Conservation (phyloP, 2,797 vertebrate species). For the Melopsittacus undulatus region DNA sequence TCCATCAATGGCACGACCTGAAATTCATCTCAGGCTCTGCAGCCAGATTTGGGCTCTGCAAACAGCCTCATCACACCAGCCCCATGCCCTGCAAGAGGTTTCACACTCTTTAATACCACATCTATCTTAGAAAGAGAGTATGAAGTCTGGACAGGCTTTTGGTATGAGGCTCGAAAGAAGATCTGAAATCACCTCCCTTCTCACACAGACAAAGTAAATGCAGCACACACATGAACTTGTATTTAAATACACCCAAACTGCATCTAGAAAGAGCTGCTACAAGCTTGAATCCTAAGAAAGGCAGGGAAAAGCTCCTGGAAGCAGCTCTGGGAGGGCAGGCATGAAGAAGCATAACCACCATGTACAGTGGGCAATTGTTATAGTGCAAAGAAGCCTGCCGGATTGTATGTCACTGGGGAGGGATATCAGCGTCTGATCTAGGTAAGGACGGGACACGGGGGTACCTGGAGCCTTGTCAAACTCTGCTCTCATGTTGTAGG, state of each 20-base stretch:
- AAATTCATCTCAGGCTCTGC: not conserved
- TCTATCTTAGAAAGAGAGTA: not conserved
- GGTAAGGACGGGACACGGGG: slow-evolving; percentile 62
- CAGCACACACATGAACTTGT: not conserved
- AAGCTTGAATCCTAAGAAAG: not conserved
- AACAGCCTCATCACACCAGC: accelerated
- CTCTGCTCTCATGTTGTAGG: slow-evolving; percentile 75
- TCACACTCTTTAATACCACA: not conserved
- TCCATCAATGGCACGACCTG: not conserved
- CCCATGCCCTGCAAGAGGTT: not conserved
- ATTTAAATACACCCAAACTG: not conserved
- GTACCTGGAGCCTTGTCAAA: slow-evolving; percentile 75
- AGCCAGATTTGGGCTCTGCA: not conserved
- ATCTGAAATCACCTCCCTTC: not conserved
- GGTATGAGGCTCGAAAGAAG: not conserved
- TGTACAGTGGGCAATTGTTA: slow-evolving; percentile 78
- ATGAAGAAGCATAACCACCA: not conserved
- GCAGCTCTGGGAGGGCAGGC: slow-evolving; percentile 4
- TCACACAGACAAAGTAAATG: not conserved
- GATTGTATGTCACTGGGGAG: slow-evolving; percentile 78
- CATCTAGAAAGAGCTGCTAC: not conserved
- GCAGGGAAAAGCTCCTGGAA: not conserved
- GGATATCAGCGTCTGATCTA: slow-evolving; percentile 73
- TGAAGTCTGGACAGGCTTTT: not conserved
- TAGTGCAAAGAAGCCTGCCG: slow-evolving; percentile 69